A percentile compares a stretch with the other conserved stretches of the same genome.
Conservation (phyloP, 2,113 vertebrate genomes). For the Tylochromis polylepis region DNA sequence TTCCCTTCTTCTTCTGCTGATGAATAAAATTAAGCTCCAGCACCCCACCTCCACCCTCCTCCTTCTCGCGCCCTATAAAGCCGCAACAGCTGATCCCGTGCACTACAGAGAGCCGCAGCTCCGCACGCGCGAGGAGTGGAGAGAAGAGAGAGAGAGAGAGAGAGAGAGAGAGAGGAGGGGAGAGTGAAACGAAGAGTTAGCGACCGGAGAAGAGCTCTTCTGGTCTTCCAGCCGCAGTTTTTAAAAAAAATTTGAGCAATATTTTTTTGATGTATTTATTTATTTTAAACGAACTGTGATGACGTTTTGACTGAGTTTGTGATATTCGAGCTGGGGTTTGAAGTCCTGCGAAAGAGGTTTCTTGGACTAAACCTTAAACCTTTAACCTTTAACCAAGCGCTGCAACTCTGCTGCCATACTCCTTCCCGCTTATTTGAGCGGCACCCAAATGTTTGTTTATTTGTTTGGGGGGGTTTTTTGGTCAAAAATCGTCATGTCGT, state of each 20-base stretch:
- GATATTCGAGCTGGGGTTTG: background rate
- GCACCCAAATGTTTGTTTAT: background rate
- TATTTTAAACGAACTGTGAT: background rate
- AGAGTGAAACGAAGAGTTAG: conserved; percentile 9
- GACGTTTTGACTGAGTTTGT: background rate
- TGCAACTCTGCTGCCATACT: background rate
- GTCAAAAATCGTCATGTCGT: background rate
- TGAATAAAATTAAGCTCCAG: conserved; percentile 76
- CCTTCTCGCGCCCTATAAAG: conserved; percentile 71
- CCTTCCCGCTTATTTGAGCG: background rate
- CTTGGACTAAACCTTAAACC: background rate
- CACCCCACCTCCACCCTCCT: background rate
- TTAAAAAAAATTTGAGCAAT: background rate
- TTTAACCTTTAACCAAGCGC: background rate
- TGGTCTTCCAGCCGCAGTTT: conserved; percentile 22
- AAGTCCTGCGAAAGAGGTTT: background rate
- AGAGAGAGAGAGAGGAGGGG: background rate
- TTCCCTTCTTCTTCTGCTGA: conserved; percentile 31
- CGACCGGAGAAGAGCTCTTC: background rate
- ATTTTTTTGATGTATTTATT: background rate
- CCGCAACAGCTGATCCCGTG: conserved; percentile 78
- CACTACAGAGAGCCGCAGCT: conserved; percentile 73
- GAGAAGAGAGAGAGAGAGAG: background rate
- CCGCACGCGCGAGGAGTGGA: conserved; percentile 31
- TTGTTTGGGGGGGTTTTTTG: background rate